These are phyloP conservation scores for Podocnemis expansa DNA, from an alignment of 2,113 vertebrate genomes.

Conservation along the genomic window DNA sequence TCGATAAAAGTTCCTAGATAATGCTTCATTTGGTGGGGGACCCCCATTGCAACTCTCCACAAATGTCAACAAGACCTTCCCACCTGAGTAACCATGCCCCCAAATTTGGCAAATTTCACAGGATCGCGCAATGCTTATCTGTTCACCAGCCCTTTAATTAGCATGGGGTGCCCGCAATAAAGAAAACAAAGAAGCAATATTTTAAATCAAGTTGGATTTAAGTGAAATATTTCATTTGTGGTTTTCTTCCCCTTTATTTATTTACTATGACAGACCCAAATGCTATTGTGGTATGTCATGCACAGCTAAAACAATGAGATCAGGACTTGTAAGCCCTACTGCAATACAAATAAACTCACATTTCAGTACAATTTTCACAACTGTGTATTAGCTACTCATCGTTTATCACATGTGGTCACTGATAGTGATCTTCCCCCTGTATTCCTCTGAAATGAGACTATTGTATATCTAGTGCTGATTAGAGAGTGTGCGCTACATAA, in stretches of 20 bases:
- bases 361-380: too few relatives aligned
- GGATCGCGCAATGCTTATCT: constrained; percentile 28
- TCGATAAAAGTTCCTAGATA: constrained; percentile 13
- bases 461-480: too few relatives aligned
- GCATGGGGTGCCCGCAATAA: not conserved
- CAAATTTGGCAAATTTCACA: constrained; percentile 37
- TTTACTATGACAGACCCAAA: not conserved
- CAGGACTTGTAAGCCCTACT: too few relatives aligned
- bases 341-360: too few relatives aligned
- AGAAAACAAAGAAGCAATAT: not conserved
- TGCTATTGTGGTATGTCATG: not conserved
- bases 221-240: not conserved
- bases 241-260: not conserved
- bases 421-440: too few relatives aligned
- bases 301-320: too few relatives aligned
- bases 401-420: too few relatives aligned
- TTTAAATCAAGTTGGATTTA: not conserved
- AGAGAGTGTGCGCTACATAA: too few relatives aligned
- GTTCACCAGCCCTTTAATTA: not conserved
- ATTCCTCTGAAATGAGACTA: too few relatives aligned
- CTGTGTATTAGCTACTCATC: too few relatives aligned
- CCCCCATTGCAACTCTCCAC: constrained; percentile 7
- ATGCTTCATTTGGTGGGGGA: constrained; percentile 29
- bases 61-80: constrained; percentile 15
- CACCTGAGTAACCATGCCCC: constrained; percentile 36